phyloP scores from a whole-genome alignment of 1,140 invertebrate species.

The Drosophila ironensis region DNA sequence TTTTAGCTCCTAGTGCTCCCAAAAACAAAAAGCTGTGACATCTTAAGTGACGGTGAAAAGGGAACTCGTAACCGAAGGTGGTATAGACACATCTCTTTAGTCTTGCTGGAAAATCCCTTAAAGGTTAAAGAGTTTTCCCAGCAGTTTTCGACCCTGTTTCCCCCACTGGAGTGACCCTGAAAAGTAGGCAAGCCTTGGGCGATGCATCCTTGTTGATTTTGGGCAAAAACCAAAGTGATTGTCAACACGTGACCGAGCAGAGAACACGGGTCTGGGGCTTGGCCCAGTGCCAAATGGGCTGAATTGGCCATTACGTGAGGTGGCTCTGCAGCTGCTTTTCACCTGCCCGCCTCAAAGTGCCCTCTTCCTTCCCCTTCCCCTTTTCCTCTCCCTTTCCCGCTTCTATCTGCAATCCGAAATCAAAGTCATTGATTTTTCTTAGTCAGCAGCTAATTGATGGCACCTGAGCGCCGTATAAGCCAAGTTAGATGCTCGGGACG shows the following conservation, averaged over 20 bases:
- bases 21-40: no score
- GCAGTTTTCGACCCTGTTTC: no score
- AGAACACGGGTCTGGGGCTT: constrained; percentile 28
- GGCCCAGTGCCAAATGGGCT: constrained; percentile 58
- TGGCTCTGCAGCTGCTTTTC: constrained; percentile 4
- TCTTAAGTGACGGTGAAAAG: no score
- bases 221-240: constrained; percentile 32
- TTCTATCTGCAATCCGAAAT: constrained; percentile 53
- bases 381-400: background rate
- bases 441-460: constrained; percentile 28
- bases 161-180: constrained; percentile 47
- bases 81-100: no score
- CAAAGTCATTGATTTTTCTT: constrained; percentile 69
- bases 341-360: constrained; percentile 53
- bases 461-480: constrained; percentile 22
- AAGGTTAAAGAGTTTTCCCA: no score
- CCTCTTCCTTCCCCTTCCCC: no score
- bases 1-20: no score
- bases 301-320: constrained; percentile 55
- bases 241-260: constrained; percentile 57
- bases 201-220: constrained; percentile 11
- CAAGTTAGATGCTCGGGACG: constrained; percentile 30
- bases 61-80: no score
- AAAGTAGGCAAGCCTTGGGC: constrained; percentile 40
- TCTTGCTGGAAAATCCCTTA: no score